These are phyloP conservation scores for Bruchidius siliquastri DNA, from an alignment of 2,888 invertebrate species.

Conservation along the genomic window DNA sequence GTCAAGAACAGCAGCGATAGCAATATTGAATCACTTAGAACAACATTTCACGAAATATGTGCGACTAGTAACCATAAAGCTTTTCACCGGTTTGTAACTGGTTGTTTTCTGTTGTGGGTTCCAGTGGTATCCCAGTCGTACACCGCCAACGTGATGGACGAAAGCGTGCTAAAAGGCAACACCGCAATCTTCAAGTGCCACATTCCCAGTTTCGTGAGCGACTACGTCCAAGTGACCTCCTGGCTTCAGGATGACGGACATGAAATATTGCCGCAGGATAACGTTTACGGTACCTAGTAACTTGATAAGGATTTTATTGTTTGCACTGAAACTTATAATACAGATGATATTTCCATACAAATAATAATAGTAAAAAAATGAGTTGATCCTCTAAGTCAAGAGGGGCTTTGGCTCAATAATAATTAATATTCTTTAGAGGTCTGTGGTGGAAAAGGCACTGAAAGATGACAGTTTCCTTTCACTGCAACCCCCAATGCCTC, in stretches of 20 bases:
- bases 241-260: slow-evolving; percentile 79
- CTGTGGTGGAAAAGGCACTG: too few relatives aligned
- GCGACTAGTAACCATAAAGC: too few relatives aligned
- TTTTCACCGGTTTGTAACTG: not conserved
- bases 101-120: slow-evolving; percentile 39
- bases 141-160: slow-evolving; percentile 88
- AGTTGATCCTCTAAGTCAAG: too few relatives aligned
- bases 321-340: not conserved
- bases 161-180: slow-evolving; percentile 85
- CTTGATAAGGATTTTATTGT: not conserved
- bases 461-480: too few relatives aligned
- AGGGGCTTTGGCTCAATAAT: too few relatives aligned
- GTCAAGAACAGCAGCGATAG: too few relatives aligned
- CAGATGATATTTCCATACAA: too few relatives aligned
- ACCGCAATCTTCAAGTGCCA: slow-evolving; percentile 89
- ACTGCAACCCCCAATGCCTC: too few relatives aligned
- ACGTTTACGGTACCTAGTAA: slow-evolving; percentile 19
- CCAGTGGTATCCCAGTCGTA: slow-evolving; percentile 88
- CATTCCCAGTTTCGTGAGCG: slow-evolving; percentile 89
- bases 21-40: too few relatives aligned
- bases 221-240: slow-evolving; percentile 79
- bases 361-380: too few relatives aligned
- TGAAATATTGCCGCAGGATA: slow-evolving; percentile 18
- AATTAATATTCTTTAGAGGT: too few relatives aligned
- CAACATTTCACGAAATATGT: too few relatives aligned